Base-by-base conservation (phyloP, 1,140 invertebrate species). In the Scaptomyza montana region DNA sequence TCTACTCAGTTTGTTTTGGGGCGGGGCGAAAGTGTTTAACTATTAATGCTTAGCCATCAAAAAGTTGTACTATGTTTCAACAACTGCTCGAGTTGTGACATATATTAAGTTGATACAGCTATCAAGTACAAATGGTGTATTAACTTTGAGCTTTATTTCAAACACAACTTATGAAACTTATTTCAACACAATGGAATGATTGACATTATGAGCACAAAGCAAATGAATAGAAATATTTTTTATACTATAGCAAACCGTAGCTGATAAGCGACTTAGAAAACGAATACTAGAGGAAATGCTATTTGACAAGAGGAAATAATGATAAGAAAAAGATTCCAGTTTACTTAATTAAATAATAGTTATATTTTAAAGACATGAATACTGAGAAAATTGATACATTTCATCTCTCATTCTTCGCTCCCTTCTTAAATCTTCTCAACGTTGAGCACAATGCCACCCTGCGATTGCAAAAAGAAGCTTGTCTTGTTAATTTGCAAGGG, bases 401-500 rank as follows among this genome's bases (percentile, higher is more conserved):
- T 33, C 30, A 6, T 33, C 7, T 33, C 30, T 33, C 30, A 33
- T 25, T 25, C 21, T 3, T 4, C 21, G 21, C 21, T 25, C 1
- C 9, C 16, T 5, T 13, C 5, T 33, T 43, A 56, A 13, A 59
- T n/a, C 56, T 50, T 54, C 47, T 75, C 16, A 10, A 80, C 75
- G 45, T 78, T 74, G 10, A 80, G 54, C 25, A 74, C 46, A 43
- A 80, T 80, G 33, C 92, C 93, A 28, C 87, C 87, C 9, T 90
- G 69, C 1, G 92, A 92, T 13, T 91, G 65, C 43, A 92, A 55
- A 63, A 93, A 82, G 46, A 93, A 92, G 10, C 90, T 90, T 9
- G 80, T 87, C 5, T 80, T 91, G 73, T 92, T 79, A 69, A 93
- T 92, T 65, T 91, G 80, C 16, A 93, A 28, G 3, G 93, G 93